Base-by-base conservation (phyloP, 2,113 vertebrate genomes). In the Bos taurus region DNA sequence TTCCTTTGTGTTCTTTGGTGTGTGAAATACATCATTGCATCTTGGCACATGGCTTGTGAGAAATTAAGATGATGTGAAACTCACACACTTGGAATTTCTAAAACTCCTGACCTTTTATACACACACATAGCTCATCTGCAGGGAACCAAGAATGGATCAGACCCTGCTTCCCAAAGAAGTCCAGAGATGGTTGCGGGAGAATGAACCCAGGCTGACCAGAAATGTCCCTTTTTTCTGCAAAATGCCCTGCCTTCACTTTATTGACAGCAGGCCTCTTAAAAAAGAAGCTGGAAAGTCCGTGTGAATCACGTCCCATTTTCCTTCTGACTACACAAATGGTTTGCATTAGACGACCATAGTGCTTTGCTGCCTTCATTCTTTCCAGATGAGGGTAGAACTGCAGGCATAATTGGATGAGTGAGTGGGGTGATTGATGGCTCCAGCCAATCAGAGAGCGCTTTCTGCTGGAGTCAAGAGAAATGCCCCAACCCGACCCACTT, bases 321-420 rank as follows among this genome's bases (percentile, higher is more conserved):
- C 84, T 82, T 23, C 88, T 10, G 28, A n/a, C 52, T 23, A 7
- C 95, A 96, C 92, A 60, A 87, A 30, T 91, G 95, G 96, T 94
- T 97, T 95, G 91, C 97, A 84, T 96, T 96, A 97, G 87, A 50
- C 13, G 17, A 64, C 89, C 78, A 1, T 1, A 17, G 77, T 21
- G n/a, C 67, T 91, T 28, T 50, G 87, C 90, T 36, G 94, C 52
- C 52, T 97, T 87, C 84, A 92, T 95, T 97, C 92, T 85, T 97
- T 94, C 97, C 94, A 92, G 92, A 97, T 94, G 94, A 85, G 88
- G 21, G 14, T 30, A 33, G 54, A 60, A 36, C n/a, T 2, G 40
- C 81, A 84, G 83, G 56, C 64, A 0, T 46, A 30, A 84, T 3
- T 17, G 54, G 91, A 78, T 88, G 74, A 40, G 52, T 52, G 84